Evolutionary conservation across 2,113 vertebrate genomes (phyloP).

Genomic region (Thalassoma bifasciatum): DNA sequence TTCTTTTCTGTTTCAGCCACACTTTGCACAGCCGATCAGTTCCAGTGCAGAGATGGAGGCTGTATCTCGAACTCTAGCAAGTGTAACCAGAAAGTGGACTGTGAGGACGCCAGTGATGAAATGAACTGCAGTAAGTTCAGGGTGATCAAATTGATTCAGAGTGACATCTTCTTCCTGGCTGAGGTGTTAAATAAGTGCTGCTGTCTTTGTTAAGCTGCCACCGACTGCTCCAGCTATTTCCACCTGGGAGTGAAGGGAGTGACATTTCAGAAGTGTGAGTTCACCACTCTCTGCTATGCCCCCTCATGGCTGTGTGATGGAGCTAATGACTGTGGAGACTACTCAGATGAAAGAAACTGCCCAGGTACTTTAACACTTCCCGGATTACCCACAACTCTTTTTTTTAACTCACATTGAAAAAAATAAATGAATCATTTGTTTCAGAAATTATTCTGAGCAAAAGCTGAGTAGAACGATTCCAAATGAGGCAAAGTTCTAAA

Average conservation of each 20-base stretch:
- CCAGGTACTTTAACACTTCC: conserved; percentile 84
- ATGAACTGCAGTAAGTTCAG: conserved; percentile 94
- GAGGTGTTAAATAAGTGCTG: background rate
- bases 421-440: background rate
- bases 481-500: conserved; percentile 19
- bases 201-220: conserved; percentile 82
- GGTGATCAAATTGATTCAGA: background rate
- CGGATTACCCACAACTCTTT: background rate
- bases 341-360: conserved; percentile 93
- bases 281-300: conserved; percentile 92
- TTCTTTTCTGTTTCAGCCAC: conserved; percentile 83
- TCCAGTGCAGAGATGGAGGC: conserved; percentile 90
- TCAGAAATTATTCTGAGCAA: background rate
- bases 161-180: background rate
- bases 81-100: conserved; percentile 95
- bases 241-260: conserved; percentile 92
- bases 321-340: conserved; percentile 96
- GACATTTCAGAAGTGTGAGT: conserved; percentile 92
- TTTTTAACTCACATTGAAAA: background rate
- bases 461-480: conserved; percentile 11
- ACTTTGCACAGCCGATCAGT: conserved; percentile 86
- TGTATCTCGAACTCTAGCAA: conserved; percentile 94
- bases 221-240: conserved; percentile 97
- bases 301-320: conserved; percentile 93
- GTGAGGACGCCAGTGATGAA: conserved; percentile 93